Evolutionary conservation across 2,113 vertebrate species (phyloP).

Genomic region (Cryptoleucopteryx plumbea): DNA sequence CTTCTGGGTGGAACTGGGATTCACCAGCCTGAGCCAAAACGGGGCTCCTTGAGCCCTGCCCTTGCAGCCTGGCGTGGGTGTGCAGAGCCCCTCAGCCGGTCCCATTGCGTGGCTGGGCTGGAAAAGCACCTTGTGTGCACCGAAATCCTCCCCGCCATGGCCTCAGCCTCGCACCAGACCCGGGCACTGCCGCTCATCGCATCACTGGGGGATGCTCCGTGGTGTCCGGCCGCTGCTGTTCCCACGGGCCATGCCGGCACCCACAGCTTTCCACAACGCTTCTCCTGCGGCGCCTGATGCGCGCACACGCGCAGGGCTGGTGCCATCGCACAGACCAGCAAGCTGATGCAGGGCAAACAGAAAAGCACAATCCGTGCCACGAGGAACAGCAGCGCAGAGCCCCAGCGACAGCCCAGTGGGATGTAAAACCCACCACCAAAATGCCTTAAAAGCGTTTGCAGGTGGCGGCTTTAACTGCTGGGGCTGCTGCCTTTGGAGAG

Average conservation of each 20-base stretch:
- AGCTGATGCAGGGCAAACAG: neutral
- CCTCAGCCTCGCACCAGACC: too few relatives aligned
- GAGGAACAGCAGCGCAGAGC: accelerated
- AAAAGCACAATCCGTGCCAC: neutral
- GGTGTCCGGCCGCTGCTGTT: neutral
- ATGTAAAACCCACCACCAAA: neutral
- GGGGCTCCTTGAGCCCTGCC: neutral
- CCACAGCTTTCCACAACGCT: accelerated
- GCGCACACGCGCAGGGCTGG: accelerated
- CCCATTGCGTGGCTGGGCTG: neutral
- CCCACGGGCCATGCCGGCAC: neutral
- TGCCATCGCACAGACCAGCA: too few relatives aligned
- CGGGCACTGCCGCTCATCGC: accelerated
- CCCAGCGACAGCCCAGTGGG: neutral
- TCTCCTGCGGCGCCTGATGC: neutral
- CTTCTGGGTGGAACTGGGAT: neutral
- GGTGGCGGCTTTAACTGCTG: neutral
- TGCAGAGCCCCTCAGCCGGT: neutral
- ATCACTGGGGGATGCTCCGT: accelerated
- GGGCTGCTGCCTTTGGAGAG: neutral
- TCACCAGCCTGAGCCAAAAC: neutral
- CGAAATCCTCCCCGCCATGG: too few relatives aligned
- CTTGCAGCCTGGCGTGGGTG: neutral
- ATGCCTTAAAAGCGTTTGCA: neutral
- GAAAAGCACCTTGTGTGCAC: neutral